These are phyloP conservation scores for Solea solea DNA, from an alignment of 2,113 vertebrate species.

Conservation along the genomic window DNA sequence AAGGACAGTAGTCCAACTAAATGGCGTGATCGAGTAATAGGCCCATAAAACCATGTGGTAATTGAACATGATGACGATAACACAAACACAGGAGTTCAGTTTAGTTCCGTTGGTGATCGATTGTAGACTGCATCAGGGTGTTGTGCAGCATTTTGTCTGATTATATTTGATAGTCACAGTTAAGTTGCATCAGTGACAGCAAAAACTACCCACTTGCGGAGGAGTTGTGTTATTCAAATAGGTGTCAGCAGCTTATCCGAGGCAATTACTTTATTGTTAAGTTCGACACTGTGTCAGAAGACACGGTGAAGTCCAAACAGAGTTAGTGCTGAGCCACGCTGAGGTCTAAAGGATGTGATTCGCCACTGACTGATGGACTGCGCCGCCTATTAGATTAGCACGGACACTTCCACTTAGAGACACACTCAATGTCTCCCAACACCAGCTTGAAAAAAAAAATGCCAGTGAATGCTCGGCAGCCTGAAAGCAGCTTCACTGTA, in stretches of 20 bases:
- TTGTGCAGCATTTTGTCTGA: no score
- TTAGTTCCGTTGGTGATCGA: no score
- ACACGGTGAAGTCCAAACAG: slow-evolving; percentile 27
- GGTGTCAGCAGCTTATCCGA: slow-evolving; percentile 27
- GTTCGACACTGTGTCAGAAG: slow-evolving; percentile 31
- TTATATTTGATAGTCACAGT: no score
- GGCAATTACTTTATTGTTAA: slow-evolving; percentile 41
- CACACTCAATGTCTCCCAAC: background rate
- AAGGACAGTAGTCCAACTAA: no score
- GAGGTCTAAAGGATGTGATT: slow-evolving; percentile 39
- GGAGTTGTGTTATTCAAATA: slow-evolving; percentile 16
- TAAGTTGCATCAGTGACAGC: no score
- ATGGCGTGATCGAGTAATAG: no score
- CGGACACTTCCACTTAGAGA: slow-evolving; percentile 17
- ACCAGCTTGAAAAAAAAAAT: background rate
- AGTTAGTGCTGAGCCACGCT: slow-evolving; percentile 12
- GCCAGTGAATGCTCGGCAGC: slow-evolving; percentile 1
- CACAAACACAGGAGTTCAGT: no score
- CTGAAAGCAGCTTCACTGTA: background rate
- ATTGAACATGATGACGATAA: no score
- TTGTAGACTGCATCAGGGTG: no score
- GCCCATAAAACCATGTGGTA: no score
- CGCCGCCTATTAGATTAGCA: slow-evolving; percentile 28
- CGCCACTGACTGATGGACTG: background rate
- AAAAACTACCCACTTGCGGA: background rate